Evolutionary conservation across 1,140 invertebrate genomes (phyloP).

Genomic region (Drosophila pachea): DNA sequence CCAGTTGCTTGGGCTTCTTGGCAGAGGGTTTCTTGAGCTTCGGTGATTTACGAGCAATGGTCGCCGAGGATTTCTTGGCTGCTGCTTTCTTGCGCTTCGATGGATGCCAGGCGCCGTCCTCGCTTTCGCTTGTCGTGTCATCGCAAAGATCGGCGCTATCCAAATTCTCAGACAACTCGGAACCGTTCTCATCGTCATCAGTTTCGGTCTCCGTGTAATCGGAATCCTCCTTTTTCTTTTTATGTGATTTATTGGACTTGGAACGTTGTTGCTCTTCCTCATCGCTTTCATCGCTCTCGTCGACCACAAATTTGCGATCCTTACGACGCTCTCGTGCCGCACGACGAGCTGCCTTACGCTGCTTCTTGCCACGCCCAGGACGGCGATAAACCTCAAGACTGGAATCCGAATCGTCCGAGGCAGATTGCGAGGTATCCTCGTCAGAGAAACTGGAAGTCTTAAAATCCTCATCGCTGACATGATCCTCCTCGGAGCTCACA

Average conservation of each 20-base stretch:
- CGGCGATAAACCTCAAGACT: conserved; percentile 71
- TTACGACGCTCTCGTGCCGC: conserved; percentile 69
- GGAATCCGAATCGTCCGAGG: conserved; percentile 69
- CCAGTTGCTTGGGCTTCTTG: conserved; percentile 65
- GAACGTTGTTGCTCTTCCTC: conserved; percentile 50
- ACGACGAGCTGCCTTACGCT: conserved; percentile 62
- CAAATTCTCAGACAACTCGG: conserved; percentile 81
- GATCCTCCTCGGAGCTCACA: conserved; percentile 89
- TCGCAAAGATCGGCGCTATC: conserved; percentile 81
- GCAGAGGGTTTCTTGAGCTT: conserved; percentile 59
- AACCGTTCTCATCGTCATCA: conserved; percentile 81
- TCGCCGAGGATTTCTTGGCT: conserved; percentile 43
- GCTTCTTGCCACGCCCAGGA: conserved; percentile 59
- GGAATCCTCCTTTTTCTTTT: conserved; percentile 72
- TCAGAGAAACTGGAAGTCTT: conserved; percentile 81
- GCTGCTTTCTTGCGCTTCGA: conserved; percentile 67
- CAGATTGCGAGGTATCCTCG: conserved; percentile 65
- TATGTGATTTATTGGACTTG: conserved; percentile 53
- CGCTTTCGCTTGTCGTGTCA: conserved; percentile 73
- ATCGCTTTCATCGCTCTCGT: conserved; percentile 73
- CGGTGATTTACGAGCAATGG: conserved; percentile 62
- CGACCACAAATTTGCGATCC: conserved; percentile 73
- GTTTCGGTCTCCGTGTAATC: conserved; percentile 80
- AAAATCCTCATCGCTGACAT: conserved; percentile 92
- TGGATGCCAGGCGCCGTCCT: conserved; percentile 70